Evolutionary conservation across 2,888 invertebrate species (phyloP), one percentile per base, ranked within the genome.

Genomic region (Alloscopus bannaensis): DNA sequence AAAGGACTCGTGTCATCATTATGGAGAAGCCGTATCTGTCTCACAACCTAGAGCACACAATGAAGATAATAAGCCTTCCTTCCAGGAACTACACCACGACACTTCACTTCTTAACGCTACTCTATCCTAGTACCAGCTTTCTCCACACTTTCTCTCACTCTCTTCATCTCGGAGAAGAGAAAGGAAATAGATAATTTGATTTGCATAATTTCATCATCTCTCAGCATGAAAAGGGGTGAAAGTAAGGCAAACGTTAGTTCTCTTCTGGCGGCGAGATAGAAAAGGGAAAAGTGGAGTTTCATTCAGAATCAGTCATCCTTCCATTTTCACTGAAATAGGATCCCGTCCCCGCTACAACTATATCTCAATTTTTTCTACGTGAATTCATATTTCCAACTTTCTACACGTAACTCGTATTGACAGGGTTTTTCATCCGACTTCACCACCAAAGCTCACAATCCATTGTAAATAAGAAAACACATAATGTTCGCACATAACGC

Each of bases 181-280:
- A 81, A 76, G 81, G 78, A 79, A 81, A 78, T 77, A 68, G 71
- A 81, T 81, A 73, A 81, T 81, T 81, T 75, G 79, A 81, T 81
- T 81, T 81, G 78, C 81, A 81, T 81, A 81, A 77, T 78, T 79
- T 81, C 79, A 81, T 81, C 79, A 79, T 81, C 65, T 71, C 71
- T 71, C 36, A 79, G 71, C 78, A 66, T 64, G 65, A 77, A 77
- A 76, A 76, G 52, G 64, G 45, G 36, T 11, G 50, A 50, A 52
- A 52, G 42, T 11, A 57, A 45, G 64, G 64, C 45, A 45, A 64
- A 28, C 40, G 42, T 22, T 36, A 75, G n/a, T n/a, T n/a, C n/a
- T n/a, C n/a, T n/a, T n/a, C n/a, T 42, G 57, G 26, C 26, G 20
- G 57, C 11, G 22, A 31, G 31, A 31, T 13, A 24, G 29, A 59